Conservation (phyloP, 2,797 vertebrate species). For the Hemibagrus guttatus region DNA sequence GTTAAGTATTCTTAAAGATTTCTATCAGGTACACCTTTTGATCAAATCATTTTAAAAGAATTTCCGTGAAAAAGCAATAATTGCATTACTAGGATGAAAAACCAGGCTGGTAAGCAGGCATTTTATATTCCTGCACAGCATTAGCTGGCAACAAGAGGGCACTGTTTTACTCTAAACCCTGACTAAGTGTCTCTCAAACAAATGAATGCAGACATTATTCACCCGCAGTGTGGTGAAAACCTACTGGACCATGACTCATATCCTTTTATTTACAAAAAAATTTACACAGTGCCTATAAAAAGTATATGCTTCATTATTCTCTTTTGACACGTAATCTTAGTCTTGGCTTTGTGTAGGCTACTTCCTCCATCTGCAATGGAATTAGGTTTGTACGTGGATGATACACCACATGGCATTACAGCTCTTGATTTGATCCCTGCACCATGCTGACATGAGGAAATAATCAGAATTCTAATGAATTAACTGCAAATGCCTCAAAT, state of each 20-base stretch:
- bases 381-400: neutral
- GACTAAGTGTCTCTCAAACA: neutral
- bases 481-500: neutral
- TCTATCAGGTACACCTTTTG: neutral
- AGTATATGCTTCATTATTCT: neutral
- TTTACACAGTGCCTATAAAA: neutral
- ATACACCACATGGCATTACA: neutral
- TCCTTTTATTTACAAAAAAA: constrained; percentile 9
- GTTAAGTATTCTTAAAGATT: neutral
- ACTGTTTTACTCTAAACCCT: neutral
- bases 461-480: neutral
- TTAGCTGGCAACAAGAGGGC: constrained; percentile 20
- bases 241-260: constrained; percentile 11
- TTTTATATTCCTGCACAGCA: neutral
- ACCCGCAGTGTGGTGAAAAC: constrained; percentile 11
- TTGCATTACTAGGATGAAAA: neutral
- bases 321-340: constrained; percentile 14
- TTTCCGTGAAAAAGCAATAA: neutral
- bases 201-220: constrained; percentile 21
- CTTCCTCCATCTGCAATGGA: constrained; percentile 8
- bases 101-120: neutral
- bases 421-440: constrained; percentile 9
- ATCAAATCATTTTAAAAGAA: neutral
- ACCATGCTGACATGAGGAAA: constrained; percentile 3
- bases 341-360: neutral